Evolutionary conservation across 2,888 invertebrate genomes (phyloP).

Genomic region (Megamerina dolium): DNA sequence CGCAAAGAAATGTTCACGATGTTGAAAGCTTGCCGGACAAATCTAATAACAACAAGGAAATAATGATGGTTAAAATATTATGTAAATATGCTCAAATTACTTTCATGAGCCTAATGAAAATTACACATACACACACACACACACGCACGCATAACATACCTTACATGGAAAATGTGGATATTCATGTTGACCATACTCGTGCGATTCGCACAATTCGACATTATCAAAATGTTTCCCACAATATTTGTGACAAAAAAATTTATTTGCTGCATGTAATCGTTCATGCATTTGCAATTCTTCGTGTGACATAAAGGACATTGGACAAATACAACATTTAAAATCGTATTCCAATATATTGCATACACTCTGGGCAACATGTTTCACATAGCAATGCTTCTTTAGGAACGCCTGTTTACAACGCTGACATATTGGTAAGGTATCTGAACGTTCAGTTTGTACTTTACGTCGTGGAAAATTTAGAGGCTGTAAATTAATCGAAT

Average conservation of each 20-base stretch:
- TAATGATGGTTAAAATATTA: background rate
- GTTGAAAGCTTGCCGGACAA: slow-evolving; percentile 32
- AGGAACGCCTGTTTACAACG: slow-evolving; percentile 44
- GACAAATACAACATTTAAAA: slow-evolving; percentile 40
- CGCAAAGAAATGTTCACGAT: slow-evolving; percentile 33
- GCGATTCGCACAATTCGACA: slow-evolving; percentile 38
- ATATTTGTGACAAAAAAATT: slow-evolving; percentile 42
- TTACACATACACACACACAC: background rate
- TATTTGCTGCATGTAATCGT: slow-evolving; percentile 32
- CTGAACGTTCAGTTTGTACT: slow-evolving; percentile 37
- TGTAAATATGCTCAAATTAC: background rate
- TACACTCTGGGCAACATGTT: slow-evolving; percentile 38
- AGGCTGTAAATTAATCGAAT: slow-evolving; percentile 28
- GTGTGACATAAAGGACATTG: slow-evolving; percentile 40
- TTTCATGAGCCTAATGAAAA: background rate
- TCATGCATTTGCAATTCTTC: slow-evolving; percentile 39
- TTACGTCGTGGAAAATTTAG: slow-evolving; percentile 39
- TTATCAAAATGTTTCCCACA: slow-evolving; percentile 41
- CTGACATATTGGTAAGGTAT: slow-evolving; percentile 40
- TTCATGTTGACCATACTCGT: slow-evolving; percentile 41
- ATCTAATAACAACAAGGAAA: slow-evolving; percentile 25
- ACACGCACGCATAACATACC: slow-evolving; percentile 25
- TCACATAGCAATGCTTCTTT: slow-evolving; percentile 37
- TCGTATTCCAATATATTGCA: slow-evolving; percentile 43
- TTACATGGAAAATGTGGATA: slow-evolving; percentile 40